Conservation (phyloP, 1,140 invertebrate species). For the Leptopilina clavipes region DNA sequence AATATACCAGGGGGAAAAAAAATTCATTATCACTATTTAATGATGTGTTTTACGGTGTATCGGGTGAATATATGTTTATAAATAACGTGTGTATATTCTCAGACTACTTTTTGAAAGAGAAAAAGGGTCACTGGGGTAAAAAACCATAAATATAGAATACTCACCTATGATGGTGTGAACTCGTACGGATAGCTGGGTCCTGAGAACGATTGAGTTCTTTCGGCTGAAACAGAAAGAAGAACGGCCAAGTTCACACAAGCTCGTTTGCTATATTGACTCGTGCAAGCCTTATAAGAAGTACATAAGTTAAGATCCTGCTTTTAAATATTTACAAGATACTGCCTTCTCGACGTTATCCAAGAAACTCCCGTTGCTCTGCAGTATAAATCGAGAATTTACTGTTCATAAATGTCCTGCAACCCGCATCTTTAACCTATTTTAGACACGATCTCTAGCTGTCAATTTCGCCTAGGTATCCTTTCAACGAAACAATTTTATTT, state of each 20-base stretch:
- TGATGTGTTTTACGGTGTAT: neutral
- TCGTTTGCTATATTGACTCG: slow-evolving; percentile 4
- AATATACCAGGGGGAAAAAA: no score
- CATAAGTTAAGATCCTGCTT: slow-evolving; percentile 22
- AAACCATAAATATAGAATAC: slow-evolving; percentile 66
- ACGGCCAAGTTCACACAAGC: slow-evolving; percentile 40
- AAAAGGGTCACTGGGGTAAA: slow-evolving; percentile 36
- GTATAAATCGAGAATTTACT: slow-evolving; percentile 17
- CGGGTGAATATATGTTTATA: neutral
- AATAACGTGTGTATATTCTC: neutral
- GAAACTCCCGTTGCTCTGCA: slow-evolving; percentile 8
- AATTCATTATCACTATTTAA: neutral
- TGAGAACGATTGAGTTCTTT: slow-evolving; percentile 96
- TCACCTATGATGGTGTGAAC: slow-evolving; percentile 99
- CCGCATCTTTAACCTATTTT: neutral
- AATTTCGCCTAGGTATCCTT: neutral
- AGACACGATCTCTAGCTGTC: slow-evolving; percentile 1
- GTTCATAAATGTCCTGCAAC: slow-evolving; percentile 15
- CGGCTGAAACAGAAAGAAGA: slow-evolving; percentile 85
- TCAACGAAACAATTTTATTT: no score
- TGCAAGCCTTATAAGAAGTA: slow-evolving; percentile 24
- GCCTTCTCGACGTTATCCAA: neutral
- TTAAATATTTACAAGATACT: slow-evolving; percentile 22
- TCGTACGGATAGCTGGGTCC: slow-evolving; percentile 96
- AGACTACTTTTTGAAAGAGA: neutral